phyloP scores from a whole-genome alignment of 1,140 invertebrate genomes.

The Microplitis mediator region DNA sequence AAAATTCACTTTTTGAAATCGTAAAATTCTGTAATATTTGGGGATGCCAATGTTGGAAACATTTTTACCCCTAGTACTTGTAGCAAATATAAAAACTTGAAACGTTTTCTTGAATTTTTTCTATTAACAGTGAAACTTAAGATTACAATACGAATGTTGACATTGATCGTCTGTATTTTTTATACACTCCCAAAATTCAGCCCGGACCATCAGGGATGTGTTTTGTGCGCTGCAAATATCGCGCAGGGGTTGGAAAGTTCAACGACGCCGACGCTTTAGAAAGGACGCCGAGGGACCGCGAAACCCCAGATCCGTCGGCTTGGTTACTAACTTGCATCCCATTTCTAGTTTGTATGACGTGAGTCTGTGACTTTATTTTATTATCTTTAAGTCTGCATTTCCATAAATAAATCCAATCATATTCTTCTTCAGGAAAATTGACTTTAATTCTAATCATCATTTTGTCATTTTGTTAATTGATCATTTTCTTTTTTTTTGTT shows the following conservation, averaged over 20 bases:
- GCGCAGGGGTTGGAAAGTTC: slow-evolving; percentile 25
- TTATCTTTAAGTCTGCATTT: neutral
- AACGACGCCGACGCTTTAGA: slow-evolving; percentile 28
- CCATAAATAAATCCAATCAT: neutral
- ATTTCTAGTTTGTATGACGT: slow-evolving; percentile 38
- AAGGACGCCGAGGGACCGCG: neutral
- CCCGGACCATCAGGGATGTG: neutral
- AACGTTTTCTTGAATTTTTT: neutral
- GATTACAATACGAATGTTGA: neutral
- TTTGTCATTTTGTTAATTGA: too few species aligned
- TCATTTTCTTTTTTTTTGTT: neutral
- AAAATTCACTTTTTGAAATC: too few species aligned
- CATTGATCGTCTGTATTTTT: slow-evolving; percentile 16
- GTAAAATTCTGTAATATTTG: too few species aligned
- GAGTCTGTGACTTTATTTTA: slow-evolving; percentile 13
- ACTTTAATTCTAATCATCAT: too few species aligned
- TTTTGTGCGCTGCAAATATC: slow-evolving; percentile 14
- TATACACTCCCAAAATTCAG: neutral
- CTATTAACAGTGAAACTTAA: neutral
- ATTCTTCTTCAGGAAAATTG: too few species aligned
- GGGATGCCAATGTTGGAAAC: too few species aligned
- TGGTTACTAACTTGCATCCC: slow-evolving; percentile 28
- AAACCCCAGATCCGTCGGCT: slow-evolving; percentile 14
- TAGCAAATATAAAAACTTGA: too few species aligned
- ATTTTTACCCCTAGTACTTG: too few species aligned